Evolutionary conservation across 2,888 invertebrate species (phyloP), one percentile per base, ranked within the genome.

Genomic region (Drosophila kuntzei): DNA sequence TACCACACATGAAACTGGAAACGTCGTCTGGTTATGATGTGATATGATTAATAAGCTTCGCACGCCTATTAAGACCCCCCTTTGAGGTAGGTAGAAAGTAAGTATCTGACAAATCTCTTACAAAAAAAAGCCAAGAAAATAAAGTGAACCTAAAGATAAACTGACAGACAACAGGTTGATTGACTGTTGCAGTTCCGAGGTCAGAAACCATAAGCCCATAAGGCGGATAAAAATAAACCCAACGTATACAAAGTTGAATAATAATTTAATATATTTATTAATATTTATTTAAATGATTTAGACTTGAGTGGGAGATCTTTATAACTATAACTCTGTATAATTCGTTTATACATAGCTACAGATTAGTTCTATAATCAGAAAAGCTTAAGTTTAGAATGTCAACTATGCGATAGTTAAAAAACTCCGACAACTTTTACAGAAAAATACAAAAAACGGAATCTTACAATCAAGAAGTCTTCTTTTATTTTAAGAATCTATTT

Each of bases 41-140:
- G 79, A 79, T 73, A 85, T 82, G 82, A 82, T 87, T 87, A 87
- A 82, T 87, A 85, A 85, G 88, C 81, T 85, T 87, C 82, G 86
- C 88, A 81, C 86, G 88, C 76, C 85, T 85, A 80, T 80, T 72
- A 76, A 76, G 68, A 54, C 62, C 60, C 49, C 71, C 66, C 64
- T 54, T 57, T 27, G 57, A 29, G 74, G 47, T 41, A 47, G 46
- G 71, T 71, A 66, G 62, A 69, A 65, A 61, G 76, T 66, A 27
- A 41, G 44, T 46, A 54, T 54, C 58, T 64, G 59, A 61, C 57
- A 73, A 72, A 68, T 75, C 50, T 41, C 49, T 25, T 3, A 43
- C 34, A 32, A 49, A 43, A 22, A 27, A 63, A 39, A 18, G 16
- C 18, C 32, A 57, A 53, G 29, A 60, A 67, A 75, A 70, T 59